Conservation (phyloP, 2,888 invertebrate species). For the Tenthredo scrophulariae region DNA sequence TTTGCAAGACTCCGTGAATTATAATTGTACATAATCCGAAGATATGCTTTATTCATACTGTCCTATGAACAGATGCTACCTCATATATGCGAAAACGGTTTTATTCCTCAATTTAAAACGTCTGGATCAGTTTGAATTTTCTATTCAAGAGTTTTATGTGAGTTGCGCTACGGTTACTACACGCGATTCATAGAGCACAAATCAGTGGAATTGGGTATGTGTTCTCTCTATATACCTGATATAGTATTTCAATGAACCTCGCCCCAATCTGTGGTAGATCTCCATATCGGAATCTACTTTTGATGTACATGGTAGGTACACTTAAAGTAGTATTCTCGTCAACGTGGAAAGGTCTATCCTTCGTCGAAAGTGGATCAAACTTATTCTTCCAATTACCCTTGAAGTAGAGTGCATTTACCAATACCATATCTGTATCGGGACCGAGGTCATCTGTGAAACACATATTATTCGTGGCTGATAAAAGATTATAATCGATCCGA, state of each 20-base stretch:
- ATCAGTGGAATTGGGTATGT: background rate
- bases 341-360: constrained; percentile 84
- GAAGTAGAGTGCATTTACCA: constrained; percentile 93
- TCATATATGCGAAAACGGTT: too few relatives aligned
- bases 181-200: background rate
- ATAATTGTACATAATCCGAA: background rate
- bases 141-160: background rate
- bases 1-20: background rate
- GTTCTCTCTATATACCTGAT: constrained; percentile 76
- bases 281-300: constrained; percentile 79
- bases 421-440: constrained; percentile 83
- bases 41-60: too few relatives aligned
- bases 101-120: background rate
- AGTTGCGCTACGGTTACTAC: background rate
- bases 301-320: constrained; percentile 87
- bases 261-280: constrained; percentile 80
- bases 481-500: background rate
- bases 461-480: background rate
- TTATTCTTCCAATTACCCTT: constrained; percentile 88
- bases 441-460: constrained; percentile 81
- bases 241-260: constrained; percentile 86
- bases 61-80: too few relatives aligned
- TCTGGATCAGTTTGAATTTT: background rate
- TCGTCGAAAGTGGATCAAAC: constrained; percentile 83
- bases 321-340: constrained; percentile 80